phyloP scores from a whole-genome alignment of 2,113 vertebrate genomes.

The Podocnemis expansa region DNA sequence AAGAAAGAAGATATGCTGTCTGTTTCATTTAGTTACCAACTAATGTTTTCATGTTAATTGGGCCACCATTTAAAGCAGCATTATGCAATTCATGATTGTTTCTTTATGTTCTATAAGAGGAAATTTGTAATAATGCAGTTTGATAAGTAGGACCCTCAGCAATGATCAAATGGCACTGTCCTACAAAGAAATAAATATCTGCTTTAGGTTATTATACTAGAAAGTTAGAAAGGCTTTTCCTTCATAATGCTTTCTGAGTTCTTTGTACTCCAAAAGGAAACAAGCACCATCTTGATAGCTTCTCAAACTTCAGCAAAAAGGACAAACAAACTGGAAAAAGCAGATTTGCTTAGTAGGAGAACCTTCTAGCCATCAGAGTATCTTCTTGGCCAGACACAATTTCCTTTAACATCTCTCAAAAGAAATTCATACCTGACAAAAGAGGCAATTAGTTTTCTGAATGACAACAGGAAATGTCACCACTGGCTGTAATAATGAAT shows the following conservation, averaged over 20 bases:
- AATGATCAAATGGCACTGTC: conserved; percentile 26
- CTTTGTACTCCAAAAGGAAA: background rate
- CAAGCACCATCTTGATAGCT: background rate
- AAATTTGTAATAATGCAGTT: conserved; percentile 29
- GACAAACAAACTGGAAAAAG: background rate
- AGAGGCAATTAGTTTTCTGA: conserved; percentile 64
- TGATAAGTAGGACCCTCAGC: conserved; percentile 35
- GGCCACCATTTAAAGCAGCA: background rate
- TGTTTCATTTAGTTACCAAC: background rate
- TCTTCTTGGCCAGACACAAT: conserved; percentile 11
- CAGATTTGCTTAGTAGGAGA: background rate
- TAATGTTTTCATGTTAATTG: background rate
- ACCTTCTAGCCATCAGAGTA: background rate
- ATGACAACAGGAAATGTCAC: conserved; percentile 60
- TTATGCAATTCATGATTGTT: background rate
- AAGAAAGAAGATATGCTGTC: background rate
- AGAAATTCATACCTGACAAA: conserved; percentile 61
- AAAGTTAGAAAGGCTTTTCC: conserved; percentile 1
- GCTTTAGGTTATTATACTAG: conserved; percentile 11
- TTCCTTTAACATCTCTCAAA: conserved; percentile 45
- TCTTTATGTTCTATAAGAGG: conserved; percentile 7
- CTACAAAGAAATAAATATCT: background rate
- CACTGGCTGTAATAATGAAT: conserved; percentile 58
- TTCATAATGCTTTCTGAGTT: conserved; percentile 13
- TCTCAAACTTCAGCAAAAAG: conserved; percentile 2